Base-by-base conservation (phyloP, 2,888 invertebrate genomes). In the Tupiocoris notatus region DNA sequence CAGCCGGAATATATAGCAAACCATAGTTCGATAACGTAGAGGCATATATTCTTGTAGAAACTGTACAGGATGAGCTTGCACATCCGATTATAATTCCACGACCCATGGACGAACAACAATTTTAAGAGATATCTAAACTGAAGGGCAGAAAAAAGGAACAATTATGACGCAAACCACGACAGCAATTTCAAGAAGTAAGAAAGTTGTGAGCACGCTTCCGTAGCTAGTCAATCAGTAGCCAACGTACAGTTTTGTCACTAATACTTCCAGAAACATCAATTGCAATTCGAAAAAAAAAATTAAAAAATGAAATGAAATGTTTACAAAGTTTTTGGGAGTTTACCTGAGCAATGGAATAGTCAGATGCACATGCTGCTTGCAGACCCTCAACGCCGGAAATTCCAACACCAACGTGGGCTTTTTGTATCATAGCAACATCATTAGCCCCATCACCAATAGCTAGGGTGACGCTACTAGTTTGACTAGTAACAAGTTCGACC, bases 41-140 rank as follows among this genome's bases (percentile, higher is more conserved):
- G 88, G 84, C 98, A 98, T 83, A 99, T 98, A 86, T 99, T 99
- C 86, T 99, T 99, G 88, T 99, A 98, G 87, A 99, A 99, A 82
- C 96, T 98, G 87, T 98, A 99, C 78, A 99, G 88, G 83, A 99
- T 98, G 75, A 99, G 89, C 86, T 98, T 98, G 86, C 96, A 96
- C 88, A 98, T 94, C 82, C 99, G 89, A 77, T 93, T 93, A 86
- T 98, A 98, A 86, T 97, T 98, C 98, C 98, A 99, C 17, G 98
- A 94, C 75, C 99, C 99, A 85, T 99, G 99, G 65, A 99, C 98
- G 82, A 99, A 88, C 77, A 99, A 86, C 77, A 99, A 86, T 74
- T 96, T 91, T 81, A 93, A 88, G 74, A 99, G 88, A 86, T 91
- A 99, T 25, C 95, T 92, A 87, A 99, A 99, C 90, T 99, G 88